Evolutionary conservation across 2,113 vertebrate species (phyloP), one percentile per base, ranked within the genome.

Genomic region (Planiliza haematocheilus): DNA sequence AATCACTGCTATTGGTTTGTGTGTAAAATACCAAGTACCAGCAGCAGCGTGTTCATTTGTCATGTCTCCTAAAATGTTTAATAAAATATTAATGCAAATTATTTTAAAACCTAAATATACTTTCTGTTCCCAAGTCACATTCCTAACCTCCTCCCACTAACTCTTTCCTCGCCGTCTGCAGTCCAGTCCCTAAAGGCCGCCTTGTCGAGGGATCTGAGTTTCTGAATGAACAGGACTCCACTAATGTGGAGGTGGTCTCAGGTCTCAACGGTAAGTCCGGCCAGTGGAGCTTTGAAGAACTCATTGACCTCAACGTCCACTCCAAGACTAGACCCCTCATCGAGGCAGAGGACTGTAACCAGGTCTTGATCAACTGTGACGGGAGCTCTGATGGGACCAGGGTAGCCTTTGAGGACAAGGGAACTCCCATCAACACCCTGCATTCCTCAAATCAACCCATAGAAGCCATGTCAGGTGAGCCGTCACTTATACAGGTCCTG

Each of bases 381-480:
- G 88, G 88, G 59, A 71, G 83, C 82, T 63, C 85, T 48, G 93
- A 89, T 17, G 93, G 91, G 70, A 92, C 93, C 75, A 93, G 86
- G 77, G 71, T 91, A 68, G 88, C 92, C 81, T 93, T 94, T 38
- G 93, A 94, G 58, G 94, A 95, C 42, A 94, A 94, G 79, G 91
- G 86, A 8, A 69, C 83, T 79, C 89, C 92, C 48, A 84, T 94
- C 75, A 95, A 91, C 85, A 79, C 93, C 56, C 81, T 94, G 59
- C 91, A 91, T 80, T 90, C 90, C 74, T 89, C 91, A 67, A 91
- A 88, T 89, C 94, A 94, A 83, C 88, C 95, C 62, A 89, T 95
- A 86, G 95, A 95, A 89, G 87, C 94, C 82, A 90, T 95, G 73
- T 93, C 95, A 90, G 96, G 96, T 96, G 64, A 75, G 65, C 12